A percentile compares a stretch with the other conserved stretches of the same genome.
Evolutionary conservation across 1,140 invertebrate species (phyloP).

Genomic region (Aradophagus sp.): DNA sequence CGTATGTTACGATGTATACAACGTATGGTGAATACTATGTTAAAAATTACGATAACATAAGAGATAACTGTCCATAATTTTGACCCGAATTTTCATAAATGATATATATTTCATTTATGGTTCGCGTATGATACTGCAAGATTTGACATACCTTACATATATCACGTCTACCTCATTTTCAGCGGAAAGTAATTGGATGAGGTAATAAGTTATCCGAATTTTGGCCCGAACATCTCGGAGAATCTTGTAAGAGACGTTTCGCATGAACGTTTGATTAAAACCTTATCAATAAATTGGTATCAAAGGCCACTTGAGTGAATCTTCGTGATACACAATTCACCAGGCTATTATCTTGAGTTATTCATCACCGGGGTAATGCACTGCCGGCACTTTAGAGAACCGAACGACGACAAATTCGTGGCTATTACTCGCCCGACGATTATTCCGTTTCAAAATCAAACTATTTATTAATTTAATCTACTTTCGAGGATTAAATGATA

Average conservation of each 20-base stretch:
- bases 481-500: not conserved
- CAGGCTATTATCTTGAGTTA: constrained; percentile 24
- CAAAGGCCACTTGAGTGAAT: constrained; percentile 16
- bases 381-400: constrained; percentile 5
- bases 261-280: not conserved
- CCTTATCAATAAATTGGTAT: constrained; percentile 4
- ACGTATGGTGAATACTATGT: too few relatives aligned
- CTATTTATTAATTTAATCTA: constrained; percentile 8
- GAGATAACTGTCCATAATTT: too few relatives aligned
- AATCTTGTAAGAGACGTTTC: not conserved
- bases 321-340: constrained; percentile 8
- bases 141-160: too few relatives aligned
- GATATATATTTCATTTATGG: too few relatives aligned
- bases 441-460: constrained; percentile 14
- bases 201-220: too few relatives aligned
- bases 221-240: too few relatives aligned
- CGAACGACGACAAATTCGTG: constrained; percentile 12
- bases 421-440: constrained; percentile 12
- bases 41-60: too few relatives aligned
- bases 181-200: too few relatives aligned
- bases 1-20: too few relatives aligned
- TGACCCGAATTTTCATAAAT: too few relatives aligned
- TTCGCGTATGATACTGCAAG: too few relatives aligned
- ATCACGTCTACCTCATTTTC: too few relatives aligned
- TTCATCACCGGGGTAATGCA: constrained; percentile 20